Conservation (phyloP, 2,888 invertebrate genomes). For the Drosophila differens region DNA sequence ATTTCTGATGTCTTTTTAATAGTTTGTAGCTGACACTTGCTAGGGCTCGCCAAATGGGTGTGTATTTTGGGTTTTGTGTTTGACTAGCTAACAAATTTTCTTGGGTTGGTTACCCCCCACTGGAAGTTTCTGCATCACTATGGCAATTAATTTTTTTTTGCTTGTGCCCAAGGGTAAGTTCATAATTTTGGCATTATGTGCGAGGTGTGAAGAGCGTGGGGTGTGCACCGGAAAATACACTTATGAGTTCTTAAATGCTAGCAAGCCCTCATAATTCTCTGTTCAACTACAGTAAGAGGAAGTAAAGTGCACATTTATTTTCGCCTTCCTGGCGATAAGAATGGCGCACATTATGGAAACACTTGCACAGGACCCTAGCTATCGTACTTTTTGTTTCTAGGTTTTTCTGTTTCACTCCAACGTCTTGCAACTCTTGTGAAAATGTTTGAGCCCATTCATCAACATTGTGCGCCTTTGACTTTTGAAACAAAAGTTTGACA, state of each 20-base stretch:
- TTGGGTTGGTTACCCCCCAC: constrained; percentile 32
- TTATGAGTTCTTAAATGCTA: constrained; percentile 74
- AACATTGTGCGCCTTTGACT: constrained; percentile 71
- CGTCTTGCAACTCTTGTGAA: constrained; percentile 28
- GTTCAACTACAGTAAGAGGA: constrained; percentile 28
- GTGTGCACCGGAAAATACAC: constrained; percentile 62
- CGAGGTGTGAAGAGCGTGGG: not conserved
- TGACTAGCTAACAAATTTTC: constrained; percentile 41
- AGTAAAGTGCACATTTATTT: constrained; percentile 57
- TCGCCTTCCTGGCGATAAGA: constrained; percentile 48
- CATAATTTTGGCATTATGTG: constrained; percentile 67
- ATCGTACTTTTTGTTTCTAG: not conserved
- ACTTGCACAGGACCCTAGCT: constrained; percentile 13
- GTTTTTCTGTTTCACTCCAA: not conserved
- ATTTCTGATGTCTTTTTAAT: constrained; percentile 68
- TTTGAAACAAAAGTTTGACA: constrained; percentile 75
- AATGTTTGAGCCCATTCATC: constrained; percentile 67
- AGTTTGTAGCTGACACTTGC: constrained; percentile 70
- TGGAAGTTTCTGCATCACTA: constrained; percentile 44
- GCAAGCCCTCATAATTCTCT: constrained; percentile 14
- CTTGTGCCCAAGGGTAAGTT: constrained; percentile 44
- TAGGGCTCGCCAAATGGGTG: constrained; percentile 14
- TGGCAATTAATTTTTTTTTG: constrained; percentile 67
- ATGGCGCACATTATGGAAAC: constrained; percentile 46
- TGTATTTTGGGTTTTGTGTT: constrained; percentile 13